Evolutionary conservation across 2,888 invertebrate species (phyloP).

Genomic region (Serripes groenlandicus): DNA sequence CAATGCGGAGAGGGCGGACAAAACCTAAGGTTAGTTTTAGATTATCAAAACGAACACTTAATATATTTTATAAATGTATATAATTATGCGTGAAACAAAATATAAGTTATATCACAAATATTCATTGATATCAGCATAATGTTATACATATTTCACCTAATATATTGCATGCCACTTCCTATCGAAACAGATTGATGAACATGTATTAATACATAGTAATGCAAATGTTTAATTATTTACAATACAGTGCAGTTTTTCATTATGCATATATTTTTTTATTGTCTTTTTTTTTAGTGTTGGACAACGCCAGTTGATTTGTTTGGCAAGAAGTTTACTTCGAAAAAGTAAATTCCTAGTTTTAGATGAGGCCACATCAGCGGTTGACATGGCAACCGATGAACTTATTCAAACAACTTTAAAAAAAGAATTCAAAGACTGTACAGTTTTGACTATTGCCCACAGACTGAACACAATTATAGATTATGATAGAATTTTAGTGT

Average conservation of each 20-base stretch:
- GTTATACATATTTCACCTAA: no score
- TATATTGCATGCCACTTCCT: no score
- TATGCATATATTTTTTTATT: no score
- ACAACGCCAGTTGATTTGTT: conserved; percentile 76
- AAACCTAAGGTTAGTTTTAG: neutral
- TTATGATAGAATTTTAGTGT: conserved; percentile 78
- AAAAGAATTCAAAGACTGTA: conserved; percentile 70
- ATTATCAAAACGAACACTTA: neutral
- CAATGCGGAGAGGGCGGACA: conserved; percentile 24
- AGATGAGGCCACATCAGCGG: conserved; percentile 78
- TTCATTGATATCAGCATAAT: no score
- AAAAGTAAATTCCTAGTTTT: conserved; percentile 73
- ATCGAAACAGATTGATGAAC: no score
- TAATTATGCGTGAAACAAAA: no score
- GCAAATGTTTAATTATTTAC: no score
- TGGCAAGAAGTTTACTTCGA: conserved; percentile 74
- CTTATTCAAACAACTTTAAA: conserved; percentile 76
- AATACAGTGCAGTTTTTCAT: no score
- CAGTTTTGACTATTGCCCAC: conserved; percentile 81
- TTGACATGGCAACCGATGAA: conserved; percentile 77
- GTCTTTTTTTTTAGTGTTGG: conserved; percentile 68
- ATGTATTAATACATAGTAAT: no score
- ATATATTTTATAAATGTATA: neutral
- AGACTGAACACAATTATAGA: conserved; percentile 79
- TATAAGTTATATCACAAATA: no score